Conservation (phyloP, 1,140 invertebrate species). For the Drosophila bifasciata region DNA sequence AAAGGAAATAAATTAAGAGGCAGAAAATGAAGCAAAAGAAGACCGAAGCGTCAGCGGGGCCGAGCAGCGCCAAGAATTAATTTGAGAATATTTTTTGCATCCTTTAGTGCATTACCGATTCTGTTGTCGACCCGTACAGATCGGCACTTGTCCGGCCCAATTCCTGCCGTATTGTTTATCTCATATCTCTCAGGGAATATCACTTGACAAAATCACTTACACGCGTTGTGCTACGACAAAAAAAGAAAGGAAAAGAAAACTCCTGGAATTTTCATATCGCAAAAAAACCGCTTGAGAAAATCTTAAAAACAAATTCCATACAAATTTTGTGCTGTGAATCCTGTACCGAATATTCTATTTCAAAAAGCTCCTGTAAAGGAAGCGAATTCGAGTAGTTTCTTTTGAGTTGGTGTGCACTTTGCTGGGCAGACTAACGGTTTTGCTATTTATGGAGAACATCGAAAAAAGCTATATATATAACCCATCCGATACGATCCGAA, state of each 20-base stretch:
- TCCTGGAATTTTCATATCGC: conserved; percentile 22
- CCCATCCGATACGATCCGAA: conserved; percentile 26
- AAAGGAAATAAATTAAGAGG: conserved; percentile 37
- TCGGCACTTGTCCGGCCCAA: conserved; percentile 65
- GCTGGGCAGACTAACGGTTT: conserved; percentile 24
- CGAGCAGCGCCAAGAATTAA: conserved; percentile 62
- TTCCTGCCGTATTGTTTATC: conserved; percentile 50
- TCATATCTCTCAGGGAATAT: conserved; percentile 3
- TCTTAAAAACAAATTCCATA: conserved; percentile 10
- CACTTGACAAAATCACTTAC: not conserved
- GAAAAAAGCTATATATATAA: conserved; percentile 63
- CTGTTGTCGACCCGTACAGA: conserved; percentile 80
- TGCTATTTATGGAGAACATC: conserved; percentile 75
- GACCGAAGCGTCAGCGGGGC: conserved; percentile 45
- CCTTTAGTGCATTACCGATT: conserved; percentile 84
- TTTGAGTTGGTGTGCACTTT: conserved; percentile 32
- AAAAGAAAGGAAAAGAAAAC: conserved; percentile 17
- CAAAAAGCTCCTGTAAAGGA: conserved; percentile 9
- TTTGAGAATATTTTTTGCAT: conserved; percentile 84
- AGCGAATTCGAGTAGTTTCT: conserved; percentile 29
- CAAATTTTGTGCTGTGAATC: conserved; percentile 23
- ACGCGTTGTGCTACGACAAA: conserved; percentile 22
- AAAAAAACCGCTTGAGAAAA: conserved; percentile 26
- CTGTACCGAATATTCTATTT: conserved; percentile 25
- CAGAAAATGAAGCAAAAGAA: conserved; percentile 33